These are phyloP conservation scores for Tenrec ecaudatus DNA, from an alignment of 2,113 vertebrate genomes.

Conservation along the genomic window DNA sequence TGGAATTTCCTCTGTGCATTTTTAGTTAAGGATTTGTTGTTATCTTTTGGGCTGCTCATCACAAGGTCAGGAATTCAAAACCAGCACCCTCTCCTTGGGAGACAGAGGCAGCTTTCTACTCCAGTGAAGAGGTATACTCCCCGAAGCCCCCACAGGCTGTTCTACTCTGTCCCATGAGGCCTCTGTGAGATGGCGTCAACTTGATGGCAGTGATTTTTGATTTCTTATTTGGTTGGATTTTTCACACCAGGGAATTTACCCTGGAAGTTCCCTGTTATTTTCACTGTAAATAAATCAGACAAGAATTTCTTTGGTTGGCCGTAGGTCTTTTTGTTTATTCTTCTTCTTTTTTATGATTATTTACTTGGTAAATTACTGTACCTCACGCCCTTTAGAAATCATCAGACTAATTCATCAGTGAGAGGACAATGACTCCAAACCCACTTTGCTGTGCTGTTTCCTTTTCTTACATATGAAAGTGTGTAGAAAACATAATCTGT, in stretches of 20 bases:
- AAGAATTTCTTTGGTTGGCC: slow-evolving; percentile 44
- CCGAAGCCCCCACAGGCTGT: no score
- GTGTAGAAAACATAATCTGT: background rate
- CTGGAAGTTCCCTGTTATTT: background rate
- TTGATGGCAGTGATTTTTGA: no score
- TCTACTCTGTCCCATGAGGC: no score
- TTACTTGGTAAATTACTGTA: slow-evolving; percentile 44
- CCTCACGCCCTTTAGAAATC: background rate
- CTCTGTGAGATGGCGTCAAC: no score
- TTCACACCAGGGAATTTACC: background rate
- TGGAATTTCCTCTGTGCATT: background rate
- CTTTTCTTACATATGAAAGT: no score
- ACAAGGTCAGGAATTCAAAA: no score
- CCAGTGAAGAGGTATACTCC: no score
- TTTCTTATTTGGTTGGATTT: background rate
- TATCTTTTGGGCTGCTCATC: no score
- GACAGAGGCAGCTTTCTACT: no score
- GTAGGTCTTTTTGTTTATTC: slow-evolving; percentile 25
- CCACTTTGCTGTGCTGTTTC: background rate
- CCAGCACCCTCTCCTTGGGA: no score
- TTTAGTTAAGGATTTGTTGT: background rate
- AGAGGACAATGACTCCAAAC: background rate
- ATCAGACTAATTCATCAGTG: slow-evolving; percentile 3
- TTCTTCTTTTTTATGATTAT: background rate
- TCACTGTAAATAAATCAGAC: background rate